Percentiles rank a stretch among this genome's conserved stretches.
Evolutionary conservation across 2,113 vertebrate species (phyloP).

Genomic region (Lepus americanus): DNA sequence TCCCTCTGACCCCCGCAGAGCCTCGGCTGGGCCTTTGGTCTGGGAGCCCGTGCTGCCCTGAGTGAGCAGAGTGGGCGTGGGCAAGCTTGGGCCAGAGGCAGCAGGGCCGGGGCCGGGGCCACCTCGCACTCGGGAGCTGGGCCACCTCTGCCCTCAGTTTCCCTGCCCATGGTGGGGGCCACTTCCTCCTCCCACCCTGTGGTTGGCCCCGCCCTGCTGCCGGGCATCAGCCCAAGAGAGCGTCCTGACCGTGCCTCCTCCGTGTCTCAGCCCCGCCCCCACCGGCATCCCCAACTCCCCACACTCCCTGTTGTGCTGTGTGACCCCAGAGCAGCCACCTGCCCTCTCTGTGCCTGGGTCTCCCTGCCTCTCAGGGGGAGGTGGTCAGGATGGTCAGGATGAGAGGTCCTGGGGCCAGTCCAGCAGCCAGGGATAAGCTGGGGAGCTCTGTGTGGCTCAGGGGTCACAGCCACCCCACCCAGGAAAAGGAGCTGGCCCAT

Average conservation of each 20-base stretch:
- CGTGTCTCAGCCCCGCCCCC: background rate
- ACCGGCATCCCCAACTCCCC: rapidly evolving
- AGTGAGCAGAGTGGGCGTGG: too few species aligned
- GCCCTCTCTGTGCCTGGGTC: background rate
- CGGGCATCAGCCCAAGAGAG: too few species aligned
- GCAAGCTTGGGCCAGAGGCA: rapidly evolving
- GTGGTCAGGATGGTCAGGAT: rapidly evolving
- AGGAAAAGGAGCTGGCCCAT: too few species aligned
- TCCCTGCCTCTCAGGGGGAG: rapidly evolving
- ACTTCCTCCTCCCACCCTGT: rapidly evolving
- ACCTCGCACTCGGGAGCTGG: background rate
- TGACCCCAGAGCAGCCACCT: background rate
- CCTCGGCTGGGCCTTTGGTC: too few species aligned
- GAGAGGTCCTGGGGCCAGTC: rapidly evolving
- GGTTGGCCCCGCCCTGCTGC: rapidly evolving
- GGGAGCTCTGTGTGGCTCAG: too few species aligned
- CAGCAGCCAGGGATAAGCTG: background rate
- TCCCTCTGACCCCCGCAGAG: too few species aligned
- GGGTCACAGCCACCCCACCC: too few species aligned
- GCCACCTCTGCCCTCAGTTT: background rate
- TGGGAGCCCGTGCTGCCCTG: too few species aligned
- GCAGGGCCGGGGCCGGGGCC: background rate
- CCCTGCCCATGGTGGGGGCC: rapidly evolving
- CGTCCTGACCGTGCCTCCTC: rapidly evolving
- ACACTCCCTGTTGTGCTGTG: rapidly evolving